Evolutionary conservation across 2,888 invertebrate genomes (phyloP).

Genomic region (Nephrotoma appendiculata): DNA sequence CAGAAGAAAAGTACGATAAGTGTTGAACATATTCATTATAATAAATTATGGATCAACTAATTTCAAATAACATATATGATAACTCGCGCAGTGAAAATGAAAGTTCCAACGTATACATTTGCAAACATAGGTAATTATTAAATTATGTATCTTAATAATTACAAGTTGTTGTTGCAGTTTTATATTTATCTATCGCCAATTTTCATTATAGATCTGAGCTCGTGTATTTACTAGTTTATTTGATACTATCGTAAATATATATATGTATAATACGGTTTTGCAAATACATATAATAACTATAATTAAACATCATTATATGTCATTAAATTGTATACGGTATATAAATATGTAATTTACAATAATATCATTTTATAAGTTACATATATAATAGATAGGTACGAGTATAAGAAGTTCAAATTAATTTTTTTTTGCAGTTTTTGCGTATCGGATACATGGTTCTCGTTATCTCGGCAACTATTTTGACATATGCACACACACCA

Average conservation of each 20-base stretch:
- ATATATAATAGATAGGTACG: background rate
- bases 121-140: background rate
- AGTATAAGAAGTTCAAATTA: background rate
- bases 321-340: background rate
- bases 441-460: background rate
- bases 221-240: background rate
- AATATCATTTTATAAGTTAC: background rate
- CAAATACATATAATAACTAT: background rate
- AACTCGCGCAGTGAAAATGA: background rate
- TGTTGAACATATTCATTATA: background rate
- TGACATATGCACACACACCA: background rate
- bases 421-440: background rate
- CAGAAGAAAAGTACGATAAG: background rate
- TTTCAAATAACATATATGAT: background rate
- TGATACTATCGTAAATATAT: background rate
- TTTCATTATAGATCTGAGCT: background rate
- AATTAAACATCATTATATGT: background rate
- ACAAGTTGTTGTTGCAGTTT: background rate
- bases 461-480: background rate
- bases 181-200: background rate
- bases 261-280: background rate
- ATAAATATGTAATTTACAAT: background rate
- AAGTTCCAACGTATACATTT: background rate
- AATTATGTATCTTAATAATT: background rate
- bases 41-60: background rate